These are phyloP conservation scores for Plagodis dolabraria DNA, from an alignment of 2,888 invertebrate species.

Conservation along the genomic window DNA sequence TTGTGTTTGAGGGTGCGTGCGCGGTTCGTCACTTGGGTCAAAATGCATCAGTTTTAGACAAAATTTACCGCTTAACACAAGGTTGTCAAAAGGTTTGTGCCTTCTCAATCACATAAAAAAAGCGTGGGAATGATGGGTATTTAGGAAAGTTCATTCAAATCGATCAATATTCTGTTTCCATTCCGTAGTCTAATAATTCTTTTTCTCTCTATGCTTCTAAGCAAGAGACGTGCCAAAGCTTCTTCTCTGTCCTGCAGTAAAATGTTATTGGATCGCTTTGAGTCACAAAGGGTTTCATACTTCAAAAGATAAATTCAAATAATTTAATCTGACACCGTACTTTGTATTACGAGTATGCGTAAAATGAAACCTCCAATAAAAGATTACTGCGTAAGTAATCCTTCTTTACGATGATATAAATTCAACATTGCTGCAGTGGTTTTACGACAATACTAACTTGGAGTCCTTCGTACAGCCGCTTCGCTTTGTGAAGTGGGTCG, in stretches of 20 bases:
- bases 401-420: conserved; percentile 66
- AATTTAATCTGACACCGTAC: conserved; percentile 42
- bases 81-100: too few species aligned
- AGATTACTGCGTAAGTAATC: conserved; percentile 68
- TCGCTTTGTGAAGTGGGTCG: conserved; percentile 49
- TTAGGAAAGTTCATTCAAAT: not conserved
- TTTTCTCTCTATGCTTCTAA: not conserved
- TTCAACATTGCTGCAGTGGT: conserved; percentile 60
- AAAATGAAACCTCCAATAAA: conserved; percentile 65
- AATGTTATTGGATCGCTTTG: conserved; percentile 30
- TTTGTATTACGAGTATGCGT: conserved; percentile 51
- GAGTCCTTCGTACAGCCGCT: conserved; percentile 51
- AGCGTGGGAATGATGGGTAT: too few species aligned
- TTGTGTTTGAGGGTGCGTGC: too few species aligned
- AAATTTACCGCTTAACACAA: too few species aligned
- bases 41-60: too few species aligned
- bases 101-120: too few species aligned
- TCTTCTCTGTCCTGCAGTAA: conserved; percentile 10
- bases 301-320: conserved; percentile 41
- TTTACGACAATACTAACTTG: conserved; percentile 58
- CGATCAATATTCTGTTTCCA: not conserved
- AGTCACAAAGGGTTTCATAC: conserved; percentile 32
- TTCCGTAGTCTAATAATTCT: not conserved
- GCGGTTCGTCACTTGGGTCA: too few species aligned
- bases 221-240: not conserved